Percentiles rank a stretch among this genome's conserved stretches.
Evolutionary conservation across 2,888 invertebrate genomes (phyloP).

Genomic region (Xestia xanthographa): DNA sequence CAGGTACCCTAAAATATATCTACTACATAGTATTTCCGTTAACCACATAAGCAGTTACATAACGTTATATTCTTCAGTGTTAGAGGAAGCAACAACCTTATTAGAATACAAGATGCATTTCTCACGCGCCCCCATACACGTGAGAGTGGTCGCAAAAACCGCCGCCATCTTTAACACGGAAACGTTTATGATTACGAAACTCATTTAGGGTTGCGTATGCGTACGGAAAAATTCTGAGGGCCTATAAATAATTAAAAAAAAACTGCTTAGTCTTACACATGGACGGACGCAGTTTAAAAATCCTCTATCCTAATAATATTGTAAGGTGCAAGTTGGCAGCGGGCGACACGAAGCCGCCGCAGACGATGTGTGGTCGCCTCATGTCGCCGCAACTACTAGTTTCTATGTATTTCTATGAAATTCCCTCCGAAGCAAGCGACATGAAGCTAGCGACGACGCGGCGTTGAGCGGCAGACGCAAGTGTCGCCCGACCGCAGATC

Average conservation of each 20-base stretch:
- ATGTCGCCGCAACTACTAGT: too few species aligned
- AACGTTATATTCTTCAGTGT: slow-evolving; percentile 38
- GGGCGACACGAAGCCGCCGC: too few species aligned
- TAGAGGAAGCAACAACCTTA: slow-evolving; percentile 68
- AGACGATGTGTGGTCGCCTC: too few species aligned
- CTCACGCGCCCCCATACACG: slow-evolving; percentile 74
- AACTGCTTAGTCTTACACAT: background rate
- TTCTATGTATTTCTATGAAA: too few species aligned
- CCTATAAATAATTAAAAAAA: background rate
- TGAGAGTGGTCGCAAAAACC: slow-evolving; percentile 74
- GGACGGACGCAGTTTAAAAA: background rate
- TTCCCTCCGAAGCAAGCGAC: too few species aligned
- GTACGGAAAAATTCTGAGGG: background rate
- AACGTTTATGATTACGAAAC: slow-evolving; percentile 69
- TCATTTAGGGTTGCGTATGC: slow-evolving; percentile 61
- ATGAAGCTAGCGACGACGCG: too few species aligned
- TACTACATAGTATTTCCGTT: background rate
- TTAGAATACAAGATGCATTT: slow-evolving; percentile 81
- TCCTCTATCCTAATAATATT: too few species aligned
- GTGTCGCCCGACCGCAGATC: too few species aligned
- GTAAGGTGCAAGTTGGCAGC: too few species aligned
- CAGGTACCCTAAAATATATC: background rate
- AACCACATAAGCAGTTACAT: slow-evolving; percentile 30
- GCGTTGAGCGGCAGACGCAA: too few species aligned
- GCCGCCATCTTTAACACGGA: slow-evolving; percentile 68